Base-by-base conservation (phyloP, 2,113 vertebrate genomes). In the Hiodon tergisus region DNA sequence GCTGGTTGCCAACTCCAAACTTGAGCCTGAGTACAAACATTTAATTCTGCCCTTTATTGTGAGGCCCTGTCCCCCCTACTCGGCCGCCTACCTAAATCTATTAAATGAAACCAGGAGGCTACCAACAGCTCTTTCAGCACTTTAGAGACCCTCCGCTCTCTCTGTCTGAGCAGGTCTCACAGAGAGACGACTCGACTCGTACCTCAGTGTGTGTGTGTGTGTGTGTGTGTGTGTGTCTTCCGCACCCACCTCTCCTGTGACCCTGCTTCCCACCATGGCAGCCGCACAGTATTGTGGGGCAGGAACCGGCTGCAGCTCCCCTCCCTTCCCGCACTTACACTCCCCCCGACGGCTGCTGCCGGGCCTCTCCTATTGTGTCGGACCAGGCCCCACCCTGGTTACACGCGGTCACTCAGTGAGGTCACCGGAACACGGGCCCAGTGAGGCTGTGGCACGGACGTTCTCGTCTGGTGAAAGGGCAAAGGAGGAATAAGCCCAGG, bases 291-390 rank as follows among this genome's bases (percentile, higher is more conserved):
- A 2, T 2, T 13, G 17, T 14, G 51, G 71, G 1, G 5, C 81
- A 83, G 83, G 85, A 85, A 83, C 50, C 81, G 78, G 71, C 84
- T 78, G 77, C 51, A 50, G 52, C 76, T n/a, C 47, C 71, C 46
- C 16, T 4, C 55, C 71, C 58, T 61, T 61, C 16, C 69, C 58
- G 8, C 48, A 4, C 46, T 66, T 51, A n/a, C 67, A 16, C 10
- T n/a, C n/a, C 61, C 16, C 31, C 31, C 31, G 31, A 31, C 2
- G 31, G 2, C 31, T 31, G 31, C 31, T 31, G 31, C 31, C 31
- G 31, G 31, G 31, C 31, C 31, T 31, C 31, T 31, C 1, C 31
- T 31, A 31, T 51, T 17, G n/a, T 50, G 10, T 31, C 31, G 2
- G 31, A 31, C 31, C 31, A 31, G 31, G 31, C 31, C 31, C 31